Percentiles rank a stretch among this genome's conserved stretches.
These are phyloP conservation scores for Heliconius erato DNA, from an alignment of 2,888 invertebrate species.

Conservation along the genomic window DNA sequence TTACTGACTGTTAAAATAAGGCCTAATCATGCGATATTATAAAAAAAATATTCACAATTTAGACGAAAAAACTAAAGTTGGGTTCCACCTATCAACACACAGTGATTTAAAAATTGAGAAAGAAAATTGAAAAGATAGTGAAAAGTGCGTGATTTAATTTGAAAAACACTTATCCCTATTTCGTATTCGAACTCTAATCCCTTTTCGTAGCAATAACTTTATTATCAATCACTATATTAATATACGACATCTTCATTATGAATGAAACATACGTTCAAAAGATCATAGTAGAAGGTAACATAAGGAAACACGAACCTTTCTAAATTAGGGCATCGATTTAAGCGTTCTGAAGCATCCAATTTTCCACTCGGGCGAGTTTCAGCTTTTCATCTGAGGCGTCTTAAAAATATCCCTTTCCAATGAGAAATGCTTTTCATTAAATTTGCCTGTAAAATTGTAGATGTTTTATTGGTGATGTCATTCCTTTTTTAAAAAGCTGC, in stretches of 20 bases:
- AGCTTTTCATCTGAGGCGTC: constrained; percentile 42
- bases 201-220: too few species aligned
- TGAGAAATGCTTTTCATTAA: constrained; percentile 26
- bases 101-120: too few species aligned
- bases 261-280: neutral
- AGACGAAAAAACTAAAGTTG: too few species aligned
- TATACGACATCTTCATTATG: neutral
- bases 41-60: too few species aligned
- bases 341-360: constrained; percentile 64
- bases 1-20: too few species aligned
- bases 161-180: too few species aligned
- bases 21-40: too few species aligned
- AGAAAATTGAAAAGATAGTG: too few species aligned
- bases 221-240: too few species aligned
- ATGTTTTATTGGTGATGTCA: neutral
- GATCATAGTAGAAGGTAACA: constrained; percentile 21
- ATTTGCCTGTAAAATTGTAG: constrained; percentile 14
- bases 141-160: too few species aligned
- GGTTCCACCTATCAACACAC: too few species aligned
- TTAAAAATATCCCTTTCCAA: constrained; percentile 40
- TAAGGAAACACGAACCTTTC: constrained; percentile 48
- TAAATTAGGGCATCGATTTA: constrained; percentile 69
- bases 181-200: too few species aligned
- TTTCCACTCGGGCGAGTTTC: constrained; percentile 61
- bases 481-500: neutral